Evolutionary conservation across 2,797 vertebrate species (phyloP).

Genomic region (Menidia menidia): DNA sequence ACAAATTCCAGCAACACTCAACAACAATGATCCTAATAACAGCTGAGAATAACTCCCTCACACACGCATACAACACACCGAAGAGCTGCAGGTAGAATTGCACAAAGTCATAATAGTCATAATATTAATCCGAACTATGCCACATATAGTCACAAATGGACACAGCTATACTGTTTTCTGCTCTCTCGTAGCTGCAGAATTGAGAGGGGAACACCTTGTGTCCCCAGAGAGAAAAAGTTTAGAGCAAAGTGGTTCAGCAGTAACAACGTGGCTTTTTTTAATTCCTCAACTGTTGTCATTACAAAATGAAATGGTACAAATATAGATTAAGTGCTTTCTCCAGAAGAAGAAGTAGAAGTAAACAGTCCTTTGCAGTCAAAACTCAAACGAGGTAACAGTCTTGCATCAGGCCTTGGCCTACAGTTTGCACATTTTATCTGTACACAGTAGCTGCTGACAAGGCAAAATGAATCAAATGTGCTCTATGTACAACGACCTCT

Average conservation of each 20-base stretch:
- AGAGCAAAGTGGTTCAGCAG: conserved; percentile 36
- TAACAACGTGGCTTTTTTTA: conserved; percentile 39
- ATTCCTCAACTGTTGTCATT: conserved; percentile 58
- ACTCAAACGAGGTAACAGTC: conserved; percentile 80
- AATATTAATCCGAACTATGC: conserved; percentile 67
- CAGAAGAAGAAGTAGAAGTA: conserved; percentile 65
- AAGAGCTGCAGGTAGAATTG: conserved; percentile 70
- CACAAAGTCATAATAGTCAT: conserved; percentile 65
- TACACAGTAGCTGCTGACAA: conserved; percentile 57
- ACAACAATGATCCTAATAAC: conserved; percentile 59
- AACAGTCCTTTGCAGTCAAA: conserved; percentile 77
- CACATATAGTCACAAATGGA: conserved; percentile 62
- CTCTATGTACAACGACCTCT: conserved; percentile 50
- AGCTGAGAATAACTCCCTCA: conserved; percentile 59
- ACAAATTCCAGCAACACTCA: conserved; percentile 64
- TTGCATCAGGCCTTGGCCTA: conserved; percentile 70
- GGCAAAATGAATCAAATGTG: conserved; percentile 30
- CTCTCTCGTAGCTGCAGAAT: conserved; percentile 49
- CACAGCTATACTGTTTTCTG: conserved; percentile 60
- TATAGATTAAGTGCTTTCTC: conserved; percentile 75
- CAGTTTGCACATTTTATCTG: conserved; percentile 57
- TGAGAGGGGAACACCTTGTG: conserved; percentile 38
- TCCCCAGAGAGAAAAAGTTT: conserved; percentile 55
- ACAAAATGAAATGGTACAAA: conserved; percentile 79
- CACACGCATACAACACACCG: conserved; percentile 70